These are phyloP conservation scores for Lepidocolaptes lacrymiger DNA, from an alignment of 2,797 vertebrate species.

Conservation along the genomic window DNA sequence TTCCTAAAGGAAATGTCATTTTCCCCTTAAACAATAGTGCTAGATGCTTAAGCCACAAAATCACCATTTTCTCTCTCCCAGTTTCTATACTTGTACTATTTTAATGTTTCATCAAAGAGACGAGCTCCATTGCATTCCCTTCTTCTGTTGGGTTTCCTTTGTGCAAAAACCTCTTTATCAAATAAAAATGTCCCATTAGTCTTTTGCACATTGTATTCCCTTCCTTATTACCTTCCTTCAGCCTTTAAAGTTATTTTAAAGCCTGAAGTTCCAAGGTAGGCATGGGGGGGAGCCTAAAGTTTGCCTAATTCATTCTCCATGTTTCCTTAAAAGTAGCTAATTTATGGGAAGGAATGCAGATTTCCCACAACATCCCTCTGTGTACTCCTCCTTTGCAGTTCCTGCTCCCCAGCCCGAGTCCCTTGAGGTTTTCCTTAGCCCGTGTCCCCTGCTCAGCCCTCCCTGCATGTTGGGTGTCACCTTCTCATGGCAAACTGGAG, in stretches of 20 bases:
- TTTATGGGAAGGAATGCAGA: not conserved
- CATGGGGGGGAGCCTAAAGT: not conserved
- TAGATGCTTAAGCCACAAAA: not conserved
- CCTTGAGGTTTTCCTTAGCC: rapidly evolving
- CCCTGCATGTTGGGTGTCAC: rapidly evolving
- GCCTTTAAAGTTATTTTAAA: not conserved
- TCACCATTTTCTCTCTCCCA: not conserved
- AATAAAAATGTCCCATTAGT: constrained; percentile 21
- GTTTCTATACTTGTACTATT: not conserved
- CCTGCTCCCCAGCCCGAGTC: rapidly evolving
- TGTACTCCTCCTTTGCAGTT: not conserved
- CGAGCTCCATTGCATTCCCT: not conserved
- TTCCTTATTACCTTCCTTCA: not conserved
- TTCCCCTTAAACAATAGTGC: constrained; percentile 17
- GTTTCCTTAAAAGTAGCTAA: not conserved
- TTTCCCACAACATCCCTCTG: not conserved
- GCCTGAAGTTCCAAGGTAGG: not conserved
- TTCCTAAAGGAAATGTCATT: not conserved
- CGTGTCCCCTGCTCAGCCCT: not conserved
- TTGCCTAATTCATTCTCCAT: not conserved
- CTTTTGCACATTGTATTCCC: not conserved
- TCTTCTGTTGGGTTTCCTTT: constrained; percentile 11
- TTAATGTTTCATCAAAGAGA: constrained; percentile 37
- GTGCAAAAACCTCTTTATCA: constrained; percentile 3
- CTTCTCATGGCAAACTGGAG: not conserved